These are phyloP conservation scores for Trachelipus rathkii DNA, from an alignment of 1,140 invertebrate genomes.

Conservation along the genomic window DNA sequence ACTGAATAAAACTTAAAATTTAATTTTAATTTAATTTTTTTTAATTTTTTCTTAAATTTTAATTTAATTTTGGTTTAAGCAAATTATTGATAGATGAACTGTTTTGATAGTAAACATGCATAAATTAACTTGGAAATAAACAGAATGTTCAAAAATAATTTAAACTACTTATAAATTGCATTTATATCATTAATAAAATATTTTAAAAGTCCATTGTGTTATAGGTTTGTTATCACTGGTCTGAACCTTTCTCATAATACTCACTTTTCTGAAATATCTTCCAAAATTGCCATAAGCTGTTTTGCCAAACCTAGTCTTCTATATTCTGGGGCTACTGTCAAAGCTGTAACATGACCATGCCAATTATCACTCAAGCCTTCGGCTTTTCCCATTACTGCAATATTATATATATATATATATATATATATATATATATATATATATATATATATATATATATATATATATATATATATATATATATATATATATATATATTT, in stretches of 20 bases:
- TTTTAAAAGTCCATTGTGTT: neutral
- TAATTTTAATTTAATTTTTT: too few relatives aligned
- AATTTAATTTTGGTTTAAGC: too few relatives aligned
- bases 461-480: conserved; percentile 6
- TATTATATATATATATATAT: neutral
- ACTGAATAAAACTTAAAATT: too few relatives aligned
- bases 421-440: conserved; percentile 11
- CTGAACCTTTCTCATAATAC: neutral
- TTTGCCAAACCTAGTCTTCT: conserved; percentile 85
- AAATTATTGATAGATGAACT: too few relatives aligned
- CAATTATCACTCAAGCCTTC: conserved; percentile 92
- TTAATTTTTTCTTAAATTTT: too few relatives aligned
- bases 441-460: conserved; percentile 16
- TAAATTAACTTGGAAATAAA: too few relatives aligned
- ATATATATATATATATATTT: conserved; percentile 1
- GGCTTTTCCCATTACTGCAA: conserved; percentile 94
- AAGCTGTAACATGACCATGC: conserved; percentile 98
- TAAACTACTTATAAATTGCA: too few relatives aligned
- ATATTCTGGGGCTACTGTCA: conserved; percentile 93
- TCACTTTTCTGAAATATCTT: conserved; percentile 93
- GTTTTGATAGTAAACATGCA: too few relatives aligned
- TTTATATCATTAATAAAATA: too few relatives aligned
- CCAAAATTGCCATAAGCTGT: conserved; percentile 89
- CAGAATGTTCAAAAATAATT: too few relatives aligned
- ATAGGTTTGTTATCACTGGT: neutral